phyloP scores from a whole-genome alignment of 2,797 vertebrate genomes.

The Selene dorsalis region DNA sequence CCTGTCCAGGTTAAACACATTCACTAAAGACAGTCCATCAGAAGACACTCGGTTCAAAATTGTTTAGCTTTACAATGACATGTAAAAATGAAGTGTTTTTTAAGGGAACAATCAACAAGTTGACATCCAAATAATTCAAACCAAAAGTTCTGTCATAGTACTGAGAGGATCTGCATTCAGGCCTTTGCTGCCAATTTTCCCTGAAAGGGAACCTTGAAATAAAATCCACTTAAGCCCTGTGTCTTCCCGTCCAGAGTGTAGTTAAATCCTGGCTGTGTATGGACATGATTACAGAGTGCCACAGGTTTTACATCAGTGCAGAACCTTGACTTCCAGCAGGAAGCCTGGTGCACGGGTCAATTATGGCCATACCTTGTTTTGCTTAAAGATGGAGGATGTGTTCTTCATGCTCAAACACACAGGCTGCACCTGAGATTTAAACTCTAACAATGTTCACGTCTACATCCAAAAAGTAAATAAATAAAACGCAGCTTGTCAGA shows the following conservation, averaged over 20 bases:
- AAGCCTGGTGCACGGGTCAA: slow-evolving; percentile 78
- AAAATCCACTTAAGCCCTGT: slow-evolving; percentile 80
- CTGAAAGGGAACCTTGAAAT: slow-evolving; percentile 80
- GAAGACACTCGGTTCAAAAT: slow-evolving; percentile 44
- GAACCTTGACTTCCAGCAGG: slow-evolving; percentile 79
- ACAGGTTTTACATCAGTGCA: slow-evolving; percentile 77
- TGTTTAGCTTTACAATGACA: slow-evolving; percentile 51
- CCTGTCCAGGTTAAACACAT: slow-evolving; percentile 23
- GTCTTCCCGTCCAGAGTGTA: slow-evolving; percentile 77
- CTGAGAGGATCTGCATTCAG: slow-evolving; percentile 60
- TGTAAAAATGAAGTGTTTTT: slow-evolving; percentile 60
- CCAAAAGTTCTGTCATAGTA: slow-evolving; percentile 70
- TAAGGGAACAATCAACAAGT: slow-evolving; percentile 63
- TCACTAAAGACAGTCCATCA: slow-evolving; percentile 34
- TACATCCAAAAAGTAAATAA: slow-evolving; percentile 56
- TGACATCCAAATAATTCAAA: slow-evolving; percentile 78
- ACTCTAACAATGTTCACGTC: slow-evolving; percentile 38
- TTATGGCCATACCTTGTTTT: slow-evolving; percentile 72
- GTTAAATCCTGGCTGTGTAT: slow-evolving; percentile 79
- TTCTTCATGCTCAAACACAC: slow-evolving; percentile 55
- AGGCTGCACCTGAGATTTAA: slow-evolving; percentile 48
- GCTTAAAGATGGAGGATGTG: slow-evolving; percentile 68
- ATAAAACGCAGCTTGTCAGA: slow-evolving; percentile 44
- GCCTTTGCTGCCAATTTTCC: slow-evolving; percentile 69
- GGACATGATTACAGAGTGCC: slow-evolving; percentile 79